Conservation (phyloP, 2,113 vertebrate species). For the Oreamnos americanus region DNA sequence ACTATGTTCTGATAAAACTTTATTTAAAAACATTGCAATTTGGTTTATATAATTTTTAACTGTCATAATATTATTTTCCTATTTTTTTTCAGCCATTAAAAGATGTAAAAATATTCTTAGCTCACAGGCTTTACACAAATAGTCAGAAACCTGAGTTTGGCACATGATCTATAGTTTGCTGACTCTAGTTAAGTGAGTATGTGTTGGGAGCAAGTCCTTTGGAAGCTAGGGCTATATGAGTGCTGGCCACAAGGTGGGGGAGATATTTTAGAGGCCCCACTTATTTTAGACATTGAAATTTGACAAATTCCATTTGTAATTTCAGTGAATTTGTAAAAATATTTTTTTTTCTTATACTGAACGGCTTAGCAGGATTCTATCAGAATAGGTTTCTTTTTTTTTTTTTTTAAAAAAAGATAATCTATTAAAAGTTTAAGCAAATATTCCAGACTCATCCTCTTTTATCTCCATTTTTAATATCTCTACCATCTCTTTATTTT, state of each 20-base stretch:
- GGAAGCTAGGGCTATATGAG: background rate
- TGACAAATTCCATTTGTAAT: background rate
- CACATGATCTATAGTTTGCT: background rate
- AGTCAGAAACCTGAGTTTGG: background rate
- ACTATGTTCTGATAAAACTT: background rate
- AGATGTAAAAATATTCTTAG: background rate
- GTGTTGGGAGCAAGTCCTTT: background rate
- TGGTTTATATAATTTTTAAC: background rate
- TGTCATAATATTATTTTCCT: background rate
- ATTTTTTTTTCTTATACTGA: background rate
- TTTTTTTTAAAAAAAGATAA: background rate
- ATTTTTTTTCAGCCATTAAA: background rate
- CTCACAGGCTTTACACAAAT: background rate
- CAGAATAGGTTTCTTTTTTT: background rate
- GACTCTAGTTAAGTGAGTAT: background rate
- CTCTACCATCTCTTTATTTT: background rate
- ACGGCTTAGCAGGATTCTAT: background rate
- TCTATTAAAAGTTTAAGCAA: background rate
- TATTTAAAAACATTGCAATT: background rate
- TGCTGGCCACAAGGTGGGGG: background rate
- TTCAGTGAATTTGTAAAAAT: background rate
- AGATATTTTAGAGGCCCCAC: background rate
- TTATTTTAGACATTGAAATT: background rate
- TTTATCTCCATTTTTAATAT: background rate
- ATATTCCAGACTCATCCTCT: background rate